phyloP scores from a whole-genome alignment of 2,888 invertebrate genomes.

The Sabatieria punctata region DNA sequence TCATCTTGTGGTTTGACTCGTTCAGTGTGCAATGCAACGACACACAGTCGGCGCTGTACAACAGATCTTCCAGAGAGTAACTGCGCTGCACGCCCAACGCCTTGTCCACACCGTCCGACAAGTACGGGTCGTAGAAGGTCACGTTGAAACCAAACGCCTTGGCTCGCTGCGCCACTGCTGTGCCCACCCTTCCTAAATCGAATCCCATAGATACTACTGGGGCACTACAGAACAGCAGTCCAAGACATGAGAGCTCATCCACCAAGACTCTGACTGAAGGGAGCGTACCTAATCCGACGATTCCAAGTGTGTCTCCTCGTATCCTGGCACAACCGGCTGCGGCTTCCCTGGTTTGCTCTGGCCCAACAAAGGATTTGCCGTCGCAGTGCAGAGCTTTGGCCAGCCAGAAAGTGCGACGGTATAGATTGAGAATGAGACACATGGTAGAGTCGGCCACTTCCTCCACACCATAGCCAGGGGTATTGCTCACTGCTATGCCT shows the following conservation, averaged over 20 bases:
- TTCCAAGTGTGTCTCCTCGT: slow-evolving; percentile 93
- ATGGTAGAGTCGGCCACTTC: slow-evolving; percentile 96
- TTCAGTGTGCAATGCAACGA: slow-evolving; percentile 97
- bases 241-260: not conserved
- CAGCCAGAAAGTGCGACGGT: slow-evolving; percentile 92
- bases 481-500: slow-evolving; percentile 99
- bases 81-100: slow-evolving; percentile 86
- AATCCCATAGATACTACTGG: slow-evolving; percentile 8
- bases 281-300: slow-evolving; percentile 59
- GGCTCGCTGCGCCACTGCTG: slow-evolving; percentile 90
- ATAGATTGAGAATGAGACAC: slow-evolving; percentile 95
- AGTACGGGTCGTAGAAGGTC: slow-evolving; percentile 97
- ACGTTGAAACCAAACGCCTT: slow-evolving; percentile 99
- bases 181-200: slow-evolving; percentile 67
- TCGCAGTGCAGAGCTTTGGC: slow-evolving; percentile 42
- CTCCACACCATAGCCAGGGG: slow-evolving; percentile 95
- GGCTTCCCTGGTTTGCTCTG: slow-evolving; percentile 80
- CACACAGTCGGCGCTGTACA: slow-evolving; percentile 97
- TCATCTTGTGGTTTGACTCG: slow-evolving; percentile 96
- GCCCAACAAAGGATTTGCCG: slow-evolving; percentile 93
- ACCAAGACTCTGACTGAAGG: not conserved
- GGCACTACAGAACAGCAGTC: too few species aligned
- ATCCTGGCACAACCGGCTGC: slow-evolving; percentile 86
- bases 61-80: slow-evolving; percentile 71
- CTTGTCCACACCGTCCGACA: slow-evolving; percentile 96